Evolutionary conservation across 2,888 invertebrate species (phyloP), one percentile per base, ranked within the genome.

Genomic region (Dasypolia templi): DNA sequence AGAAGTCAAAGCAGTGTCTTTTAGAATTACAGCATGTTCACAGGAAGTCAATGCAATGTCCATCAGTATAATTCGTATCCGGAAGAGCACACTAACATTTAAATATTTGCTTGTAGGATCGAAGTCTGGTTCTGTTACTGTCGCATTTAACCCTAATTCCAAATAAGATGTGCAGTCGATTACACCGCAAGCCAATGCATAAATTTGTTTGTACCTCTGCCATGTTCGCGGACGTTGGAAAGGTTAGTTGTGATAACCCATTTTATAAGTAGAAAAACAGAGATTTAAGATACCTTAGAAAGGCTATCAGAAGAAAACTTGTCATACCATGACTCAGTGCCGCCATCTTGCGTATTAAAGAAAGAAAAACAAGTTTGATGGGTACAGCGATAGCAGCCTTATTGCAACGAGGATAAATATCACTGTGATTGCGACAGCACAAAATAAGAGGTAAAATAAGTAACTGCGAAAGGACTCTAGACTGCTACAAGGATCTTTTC

Each of bases 171-270:
- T 94, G 94, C 79, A 90, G 68, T 63, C 62, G 0, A 17, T 56
- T 84, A 26, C 90, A 90, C 82, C 56, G 79, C 0, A 81, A 14
- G 56, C 86, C 89, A 29, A 94, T 92, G 93, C 73, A 61, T 1
- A 56, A 71, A 11, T 93, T 92, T 72, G 77, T 94, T 1, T 94
- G 94, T 76, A 92, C 93, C 1, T 86, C 89, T 3, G 79, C 79
- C 46, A n/a, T 5, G 32, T 1, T 85, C 0, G 79, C 90, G 3
- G 91, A 92, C 63, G 90, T 91, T 51, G 86, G 85, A 19, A 86
- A 91, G 89, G 94, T 91, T 76, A 61, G 80, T 64, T 35, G 3
- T 51, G 32, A 11, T n/a, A n/a, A 51, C 35, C 51, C 32, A n/a
- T 64, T 32, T 59, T 12, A 17, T 7, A 39, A 17, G 11, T 9